Evolutionary conservation across 1,140 invertebrate genomes (phyloP).

Genomic region (Colletes gigas): DNA sequence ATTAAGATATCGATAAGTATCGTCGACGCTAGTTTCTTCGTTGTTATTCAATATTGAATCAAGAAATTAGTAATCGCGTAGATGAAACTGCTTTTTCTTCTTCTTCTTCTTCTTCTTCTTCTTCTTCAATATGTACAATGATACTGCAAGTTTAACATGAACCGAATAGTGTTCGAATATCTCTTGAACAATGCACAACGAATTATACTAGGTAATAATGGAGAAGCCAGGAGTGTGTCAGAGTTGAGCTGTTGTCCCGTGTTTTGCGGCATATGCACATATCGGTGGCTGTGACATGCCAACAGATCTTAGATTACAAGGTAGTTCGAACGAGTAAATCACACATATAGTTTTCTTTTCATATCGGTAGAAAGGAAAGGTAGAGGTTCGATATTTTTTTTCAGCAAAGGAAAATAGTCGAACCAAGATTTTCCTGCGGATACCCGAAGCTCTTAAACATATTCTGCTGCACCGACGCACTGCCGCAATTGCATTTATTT

Average conservation of each 20-base stretch:
- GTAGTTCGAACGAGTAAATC: constrained; percentile 2
- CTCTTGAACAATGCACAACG: constrained; percentile 16
- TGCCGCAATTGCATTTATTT: constrained; percentile 32
- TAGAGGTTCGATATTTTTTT: constrained; percentile 42
- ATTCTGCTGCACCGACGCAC: constrained; percentile 10
- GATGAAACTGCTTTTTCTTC: background rate
- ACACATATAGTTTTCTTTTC: background rate
- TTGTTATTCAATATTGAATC: background rate
- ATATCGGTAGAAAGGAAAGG: constrained; percentile 1
- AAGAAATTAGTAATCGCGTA: background rate
- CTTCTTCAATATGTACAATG: background rate
- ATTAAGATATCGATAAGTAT: background rate
- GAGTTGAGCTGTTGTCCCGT: constrained; percentile 21
- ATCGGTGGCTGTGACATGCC: constrained; percentile 39
- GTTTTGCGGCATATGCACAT: constrained; percentile 42
- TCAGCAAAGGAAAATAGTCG: constrained; percentile 7
- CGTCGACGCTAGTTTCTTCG: background rate
- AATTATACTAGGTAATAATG: constrained; percentile 21
- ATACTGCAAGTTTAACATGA: background rate
- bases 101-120: background rate
- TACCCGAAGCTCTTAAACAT: constrained; percentile 5
- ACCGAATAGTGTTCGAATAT: background rate
- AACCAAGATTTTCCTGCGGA: background rate
- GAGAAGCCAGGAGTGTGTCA: constrained; percentile 27
- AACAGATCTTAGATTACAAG: constrained; percentile 29